Percentiles rank a stretch among this genome's conserved stretches.
Evolutionary conservation across 1,140 invertebrate species (phyloP).

Genomic region (Eumaeus atala): DNA sequence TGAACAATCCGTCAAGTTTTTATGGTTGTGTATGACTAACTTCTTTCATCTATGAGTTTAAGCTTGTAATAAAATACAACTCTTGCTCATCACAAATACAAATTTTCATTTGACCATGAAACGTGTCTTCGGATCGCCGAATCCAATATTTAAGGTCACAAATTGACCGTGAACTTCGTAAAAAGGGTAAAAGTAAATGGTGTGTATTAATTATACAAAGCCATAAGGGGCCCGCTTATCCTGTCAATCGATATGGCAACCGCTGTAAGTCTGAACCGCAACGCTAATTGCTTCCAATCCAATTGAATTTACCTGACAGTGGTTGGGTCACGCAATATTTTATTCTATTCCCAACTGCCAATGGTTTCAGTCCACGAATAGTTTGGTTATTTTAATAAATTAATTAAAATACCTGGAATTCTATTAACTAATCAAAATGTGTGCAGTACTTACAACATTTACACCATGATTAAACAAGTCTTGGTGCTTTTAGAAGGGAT

Average conservation of each 20-base stretch:
- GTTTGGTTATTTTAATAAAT: constrained; percentile 2
- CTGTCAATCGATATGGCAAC: constrained; percentile 19
- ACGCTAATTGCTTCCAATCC: constrained; percentile 22
- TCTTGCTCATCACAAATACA: too few species aligned
- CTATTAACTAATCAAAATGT: background rate
- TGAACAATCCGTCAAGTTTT: too few species aligned
- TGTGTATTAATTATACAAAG: constrained; percentile 9
- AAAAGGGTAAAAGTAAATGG: constrained; percentile 7
- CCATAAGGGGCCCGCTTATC: constrained; percentile 17
- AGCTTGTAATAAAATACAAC: too few species aligned
- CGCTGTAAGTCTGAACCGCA: constrained; percentile 18
- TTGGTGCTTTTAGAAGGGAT: too few species aligned
- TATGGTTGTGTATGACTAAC: too few species aligned
- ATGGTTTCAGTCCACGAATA: constrained; percentile 14
- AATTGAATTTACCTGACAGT: constrained; percentile 19
- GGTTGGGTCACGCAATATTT: constrained; percentile 23
- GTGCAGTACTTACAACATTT: too few species aligned
- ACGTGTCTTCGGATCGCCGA: too few species aligned
- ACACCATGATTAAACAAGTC: too few species aligned
- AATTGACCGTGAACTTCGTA: constrained; percentile 3
- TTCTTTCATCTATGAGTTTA: too few species aligned
- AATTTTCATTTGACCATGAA: too few species aligned
- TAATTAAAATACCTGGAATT: constrained; percentile 10
- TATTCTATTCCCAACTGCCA: constrained; percentile 16
- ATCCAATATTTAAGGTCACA: background rate